Base-by-base conservation (phyloP, 2,888 invertebrate genomes). In the Neoitamus cyanurus region DNA sequence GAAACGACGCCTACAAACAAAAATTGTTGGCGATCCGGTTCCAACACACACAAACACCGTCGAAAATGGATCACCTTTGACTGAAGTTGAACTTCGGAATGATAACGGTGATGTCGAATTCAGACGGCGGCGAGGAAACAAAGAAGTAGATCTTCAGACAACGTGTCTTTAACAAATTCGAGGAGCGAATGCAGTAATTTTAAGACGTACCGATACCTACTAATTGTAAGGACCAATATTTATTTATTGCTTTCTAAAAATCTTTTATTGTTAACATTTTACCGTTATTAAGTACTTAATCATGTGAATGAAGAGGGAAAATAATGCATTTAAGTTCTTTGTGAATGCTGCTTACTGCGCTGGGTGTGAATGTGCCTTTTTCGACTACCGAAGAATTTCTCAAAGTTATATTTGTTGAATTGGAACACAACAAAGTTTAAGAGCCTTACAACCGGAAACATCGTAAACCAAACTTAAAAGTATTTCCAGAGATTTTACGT, bases 1-100 rank as follows among this genome's bases (percentile, higher is more conserved):
- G 90, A 93, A 93, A 73, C 92, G 87, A 84, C 72, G 86, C 30
- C 87, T 88, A 0, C 84, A 88, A 25, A 82, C 84, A 68, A 72
- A 84, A 72, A 78, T 80, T n/a, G 70, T 46, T 34, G 77, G 15
- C 3, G 20, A 69, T 34, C 30, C 42, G 25, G 37, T 37, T 25
- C 15, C n/a, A 3, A 48, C 78, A 15, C 69, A 75, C 69, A 34
- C 58, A 25, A 69, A 36, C 11, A 1, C 15, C 20, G 11, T 15
- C 6, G 46, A 30, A 11, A 72, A 83, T 72, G 70, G 37, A 25
- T 70, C 46, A 83, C 7, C 13, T 20, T 31, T 42, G 5, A 31
- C 42, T 6, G 72, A 83, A 46, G 31, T 42, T 13, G 42, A 72
- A 31, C 46, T 72, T 42, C 70, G 72, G 9, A 46, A 83, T 9